Evolutionary conservation across 2,797 vertebrate species (phyloP).

Genomic region (Protonibea diacanthus): DNA sequence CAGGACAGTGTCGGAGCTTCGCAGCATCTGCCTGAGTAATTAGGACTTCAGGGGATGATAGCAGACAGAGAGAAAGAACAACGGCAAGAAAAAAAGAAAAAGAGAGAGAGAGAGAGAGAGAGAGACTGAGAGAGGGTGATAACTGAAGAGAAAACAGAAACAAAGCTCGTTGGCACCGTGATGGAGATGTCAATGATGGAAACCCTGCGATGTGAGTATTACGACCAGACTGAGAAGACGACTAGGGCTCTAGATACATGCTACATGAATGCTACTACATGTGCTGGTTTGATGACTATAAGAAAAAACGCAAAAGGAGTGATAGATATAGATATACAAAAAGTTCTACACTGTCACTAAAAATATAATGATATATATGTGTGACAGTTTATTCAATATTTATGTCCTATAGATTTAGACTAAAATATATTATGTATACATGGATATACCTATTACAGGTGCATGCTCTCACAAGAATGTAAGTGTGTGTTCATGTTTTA

Average conservation of each 20-base stretch:
- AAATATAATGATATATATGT: conserved; percentile 13
- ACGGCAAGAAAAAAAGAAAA: background rate
- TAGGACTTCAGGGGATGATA: conserved; percentile 80
- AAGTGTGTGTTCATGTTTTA: background rate
- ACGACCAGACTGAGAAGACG: conserved; percentile 28
- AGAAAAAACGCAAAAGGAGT: background rate
- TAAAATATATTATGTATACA: conserved; percentile 13
- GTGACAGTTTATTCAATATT: conserved; percentile 12
- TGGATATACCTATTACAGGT: background rate
- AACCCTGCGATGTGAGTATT: conserved; percentile 43
- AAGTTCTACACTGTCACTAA: background rate
- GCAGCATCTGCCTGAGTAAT: conserved; percentile 81
- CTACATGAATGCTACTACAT: conserved; percentile 22
- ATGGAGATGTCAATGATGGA: conserved; percentile 57
- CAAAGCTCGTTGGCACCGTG: conserved; percentile 33
- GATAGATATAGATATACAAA: conserved; percentile 12
- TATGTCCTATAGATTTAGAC: conserved; percentile 4
- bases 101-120: conserved; percentile 21
- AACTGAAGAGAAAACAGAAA: conserved; percentile 27
- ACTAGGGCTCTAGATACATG: conserved; percentile 7
- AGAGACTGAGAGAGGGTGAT: conserved; percentile 29
- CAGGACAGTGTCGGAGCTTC: conserved; percentile 72
- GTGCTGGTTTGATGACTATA: conserved; percentile 4
- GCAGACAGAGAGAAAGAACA: conserved; percentile 50
- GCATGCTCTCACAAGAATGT: background rate